phyloP scores from a whole-genome alignment of 2,888 invertebrate species.

The Mythimna pallens region DNA sequence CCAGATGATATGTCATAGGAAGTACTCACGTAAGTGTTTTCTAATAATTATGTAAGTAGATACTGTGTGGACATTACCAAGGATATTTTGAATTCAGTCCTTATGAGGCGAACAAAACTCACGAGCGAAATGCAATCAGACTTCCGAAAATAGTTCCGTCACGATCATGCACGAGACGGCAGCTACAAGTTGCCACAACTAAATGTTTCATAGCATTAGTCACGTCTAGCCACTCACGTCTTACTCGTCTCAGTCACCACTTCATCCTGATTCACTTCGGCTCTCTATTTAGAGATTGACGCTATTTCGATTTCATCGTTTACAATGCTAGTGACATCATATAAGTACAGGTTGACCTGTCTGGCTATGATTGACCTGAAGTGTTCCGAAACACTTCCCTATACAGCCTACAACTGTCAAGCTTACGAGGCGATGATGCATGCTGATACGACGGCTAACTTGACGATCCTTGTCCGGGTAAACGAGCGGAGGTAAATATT shows the following conservation, averaged over 20 bases:
- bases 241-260: not conserved
- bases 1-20: too few relatives aligned
- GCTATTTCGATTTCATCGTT: not conserved
- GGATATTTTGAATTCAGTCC: not conserved
- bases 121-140: slow-evolving; percentile 5
- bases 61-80: not conserved
- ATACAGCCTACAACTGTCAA: not conserved
- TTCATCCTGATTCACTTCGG: not conserved
- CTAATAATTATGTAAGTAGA: not conserved
- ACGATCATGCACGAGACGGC: not conserved
- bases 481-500: too few relatives aligned
- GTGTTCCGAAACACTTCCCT: too few relatives aligned
- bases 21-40: too few relatives aligned
- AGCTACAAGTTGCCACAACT: not conserved
- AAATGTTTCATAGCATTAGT: not conserved
- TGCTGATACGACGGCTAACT: not conserved
- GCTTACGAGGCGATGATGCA: not conserved
- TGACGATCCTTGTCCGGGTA: too few relatives aligned
- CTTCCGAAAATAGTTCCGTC: slow-evolving; percentile 14
- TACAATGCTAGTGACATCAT: not conserved
- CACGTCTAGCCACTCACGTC: not conserved
- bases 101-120: slow-evolving; percentile 4
- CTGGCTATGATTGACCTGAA: not conserved
- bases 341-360: not conserved
- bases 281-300: not conserved